phyloP scores from a whole-genome alignment of 2,113 vertebrate species.

The Callocephalon fimbriatum region DNA sequence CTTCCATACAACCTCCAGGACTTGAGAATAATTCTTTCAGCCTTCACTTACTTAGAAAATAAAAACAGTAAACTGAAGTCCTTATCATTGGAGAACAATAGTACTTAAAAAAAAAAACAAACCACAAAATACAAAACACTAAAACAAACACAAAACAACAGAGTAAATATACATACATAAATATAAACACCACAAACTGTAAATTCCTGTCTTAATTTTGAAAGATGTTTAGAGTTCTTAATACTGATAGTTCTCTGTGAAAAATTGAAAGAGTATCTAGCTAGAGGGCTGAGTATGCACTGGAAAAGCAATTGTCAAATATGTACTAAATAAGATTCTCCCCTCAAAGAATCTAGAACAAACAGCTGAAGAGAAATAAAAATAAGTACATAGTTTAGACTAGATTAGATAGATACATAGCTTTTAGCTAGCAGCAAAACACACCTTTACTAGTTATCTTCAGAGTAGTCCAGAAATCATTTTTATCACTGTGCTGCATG shows the following conservation, averaged over 20 bases:
- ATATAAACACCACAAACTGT: background rate
- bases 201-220: background rate
- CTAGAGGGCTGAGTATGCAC: rapidly evolving
- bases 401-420: background rate
- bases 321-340: background rate
- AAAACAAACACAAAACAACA: background rate
- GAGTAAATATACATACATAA: background rate
- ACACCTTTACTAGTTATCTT: background rate
- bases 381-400: background rate
- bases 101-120: too few relatives aligned
- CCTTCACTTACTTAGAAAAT: too few relatives aligned
- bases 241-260: background rate
- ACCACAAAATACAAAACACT: too few relatives aligned
- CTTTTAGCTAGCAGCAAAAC: background rate
- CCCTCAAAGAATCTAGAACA: background rate
- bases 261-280: background rate
- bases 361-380: background rate
- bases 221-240: background rate
- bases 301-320: background rate
- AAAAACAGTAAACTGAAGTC: too few relatives aligned
- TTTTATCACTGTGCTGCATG: background rate
- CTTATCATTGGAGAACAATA: too few relatives aligned
- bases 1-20: too few relatives aligned
- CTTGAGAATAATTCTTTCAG: too few relatives aligned
- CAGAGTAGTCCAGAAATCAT: background rate